Evolutionary conservation across 2,797 vertebrate genomes (phyloP).

Genomic region (Rhabdophis nuchalis): DNA sequence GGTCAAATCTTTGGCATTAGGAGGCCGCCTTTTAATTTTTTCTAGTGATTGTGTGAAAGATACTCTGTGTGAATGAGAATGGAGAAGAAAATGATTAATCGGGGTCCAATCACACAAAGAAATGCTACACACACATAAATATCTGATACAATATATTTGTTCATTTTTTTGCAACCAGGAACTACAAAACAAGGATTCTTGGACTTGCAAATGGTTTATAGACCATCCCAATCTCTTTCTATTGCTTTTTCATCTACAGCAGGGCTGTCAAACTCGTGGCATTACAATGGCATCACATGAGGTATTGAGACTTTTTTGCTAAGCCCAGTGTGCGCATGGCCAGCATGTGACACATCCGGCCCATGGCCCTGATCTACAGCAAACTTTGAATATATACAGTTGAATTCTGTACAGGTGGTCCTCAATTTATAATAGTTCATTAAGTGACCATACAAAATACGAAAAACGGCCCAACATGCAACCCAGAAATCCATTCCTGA

Average conservation of each 20-base stretch:
- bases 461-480: too few relatives aligned
- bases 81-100: not conserved
- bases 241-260: not conserved
- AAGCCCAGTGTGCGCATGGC: too few relatives aligned
- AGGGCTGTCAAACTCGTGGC: too few relatives aligned
- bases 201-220: not conserved
- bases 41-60: not conserved
- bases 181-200: not conserved
- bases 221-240: not conserved
- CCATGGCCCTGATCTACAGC: not conserved
- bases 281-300: too few relatives aligned
- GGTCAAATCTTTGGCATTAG: not conserved
- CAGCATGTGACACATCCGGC: too few relatives aligned
- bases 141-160: not conserved
- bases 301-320: too few relatives aligned
- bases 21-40: not conserved
- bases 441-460: not conserved
- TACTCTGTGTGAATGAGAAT: not conserved
- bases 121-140: not conserved
- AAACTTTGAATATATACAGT: not conserved
- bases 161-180: not conserved
- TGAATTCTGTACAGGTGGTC: not conserved
- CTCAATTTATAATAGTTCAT: not conserved
- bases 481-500: too few relatives aligned
- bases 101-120: not conserved